A percentile compares a stretch with the other conserved stretches of the same genome.
Conservation (phyloP, 2,888 invertebrate genomes). For the Brachynemurus nebulosus region DNA sequence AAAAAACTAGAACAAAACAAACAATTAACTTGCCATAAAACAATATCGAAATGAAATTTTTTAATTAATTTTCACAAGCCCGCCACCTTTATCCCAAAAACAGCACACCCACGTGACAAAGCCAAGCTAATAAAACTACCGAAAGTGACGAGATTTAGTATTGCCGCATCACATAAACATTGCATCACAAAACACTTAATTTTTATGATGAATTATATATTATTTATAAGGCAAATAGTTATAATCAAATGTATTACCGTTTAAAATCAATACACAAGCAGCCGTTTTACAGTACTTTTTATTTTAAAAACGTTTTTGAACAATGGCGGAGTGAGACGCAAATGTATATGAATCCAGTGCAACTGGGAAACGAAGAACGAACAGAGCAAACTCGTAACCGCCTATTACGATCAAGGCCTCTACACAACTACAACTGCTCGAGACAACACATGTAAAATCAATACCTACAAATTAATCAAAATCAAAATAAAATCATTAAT, state of each 20-base stretch:
- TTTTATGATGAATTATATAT: constrained; percentile 13
- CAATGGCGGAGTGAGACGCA: constrained; percentile 10
- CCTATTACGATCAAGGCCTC: constrained; percentile 23
- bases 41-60: neutral
- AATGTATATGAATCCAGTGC: constrained; percentile 6
- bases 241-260: neutral
- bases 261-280: neutral
- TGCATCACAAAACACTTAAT: constrained; percentile 27
- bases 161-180: constrained; percentile 31
- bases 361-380: constrained; percentile 19
- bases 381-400: constrained; percentile 27
- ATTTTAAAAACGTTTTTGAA: constrained; percentile 7
- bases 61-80: constrained; percentile 5
- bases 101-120: constrained; percentile 26
- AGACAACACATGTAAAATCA: constrained; percentile 7
- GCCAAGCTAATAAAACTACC: constrained; percentile 28
- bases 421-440: constrained; percentile 13
- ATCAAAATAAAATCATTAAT: no score
- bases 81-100: constrained; percentile 8
- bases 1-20: neutral
- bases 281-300: neutral
- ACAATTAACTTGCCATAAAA: neutral
- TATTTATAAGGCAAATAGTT: neutral
- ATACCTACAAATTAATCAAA: neutral
- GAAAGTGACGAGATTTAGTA: constrained; percentile 23